Percentiles rank a stretch among this genome's conserved stretches.
These are phyloP conservation scores for Amphilophus citrinellus DNA, from an alignment of 2,113 vertebrate genomes.

Conservation along the genomic window DNA sequence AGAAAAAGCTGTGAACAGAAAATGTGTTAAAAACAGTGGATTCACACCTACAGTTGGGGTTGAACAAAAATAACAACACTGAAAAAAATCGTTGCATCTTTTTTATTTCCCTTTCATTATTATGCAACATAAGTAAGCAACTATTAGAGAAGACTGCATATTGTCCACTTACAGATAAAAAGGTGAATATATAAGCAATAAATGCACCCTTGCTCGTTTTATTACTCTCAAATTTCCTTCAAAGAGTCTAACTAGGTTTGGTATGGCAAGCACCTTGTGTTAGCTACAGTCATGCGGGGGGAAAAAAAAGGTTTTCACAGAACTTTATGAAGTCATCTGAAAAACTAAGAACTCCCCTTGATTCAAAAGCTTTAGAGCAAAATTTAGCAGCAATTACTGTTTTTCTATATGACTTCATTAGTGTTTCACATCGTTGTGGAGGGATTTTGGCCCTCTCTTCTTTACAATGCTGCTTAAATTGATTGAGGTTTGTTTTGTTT, in stretches of 20 bases:
- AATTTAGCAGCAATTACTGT: accelerated
- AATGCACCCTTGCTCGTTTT: not conserved
- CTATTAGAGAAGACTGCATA: not conserved
- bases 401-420: not conserved
- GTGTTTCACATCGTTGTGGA: not conserved
- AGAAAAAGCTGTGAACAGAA: conserved; percentile 1
- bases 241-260: accelerated
- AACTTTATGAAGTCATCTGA: too few species aligned
- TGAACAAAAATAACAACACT: conserved; percentile 10
- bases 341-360: not conserved
- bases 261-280: not conserved
- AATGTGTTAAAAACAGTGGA: conserved; percentile 5
- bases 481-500: not conserved
- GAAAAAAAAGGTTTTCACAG: too few species aligned
- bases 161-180: accelerated
- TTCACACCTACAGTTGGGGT: not conserved
- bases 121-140: accelerated
- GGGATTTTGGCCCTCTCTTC: not conserved
- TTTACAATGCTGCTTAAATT: not conserved
- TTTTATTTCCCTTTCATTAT: not conserved
- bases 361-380: not conserved
- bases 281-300: accelerated
- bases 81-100: not conserved
- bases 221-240: not conserved
- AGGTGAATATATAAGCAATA: not conserved